Percentiles rank a stretch among this genome's conserved stretches.
These are phyloP conservation scores for Sceliomorpha sp. DNA, from an alignment of 2,888 invertebrate genomes.

Conservation along the genomic window DNA sequence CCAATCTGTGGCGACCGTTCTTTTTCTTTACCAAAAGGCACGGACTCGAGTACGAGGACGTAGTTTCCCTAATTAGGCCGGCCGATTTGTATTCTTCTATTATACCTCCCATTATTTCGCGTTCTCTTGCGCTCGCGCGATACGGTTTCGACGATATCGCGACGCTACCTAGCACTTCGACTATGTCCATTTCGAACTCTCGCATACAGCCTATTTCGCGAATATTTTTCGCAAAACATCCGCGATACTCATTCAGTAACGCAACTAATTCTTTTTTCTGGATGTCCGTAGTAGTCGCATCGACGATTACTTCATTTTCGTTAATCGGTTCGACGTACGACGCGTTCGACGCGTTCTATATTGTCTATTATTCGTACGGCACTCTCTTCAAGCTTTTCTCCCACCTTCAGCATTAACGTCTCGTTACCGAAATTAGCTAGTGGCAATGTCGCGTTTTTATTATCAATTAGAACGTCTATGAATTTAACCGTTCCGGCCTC, in stretches of 20 bases:
- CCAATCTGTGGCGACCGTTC: not conserved
- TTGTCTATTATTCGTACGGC: constrained; percentile 8
- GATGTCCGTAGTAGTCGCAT: not conserved
- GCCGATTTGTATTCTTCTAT: constrained; percentile 4
- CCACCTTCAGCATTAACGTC: not conserved
- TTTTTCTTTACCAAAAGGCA: constrained; percentile 1
- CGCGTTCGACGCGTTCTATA: not conserved
- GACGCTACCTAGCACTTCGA: not conserved
- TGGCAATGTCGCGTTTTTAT: constrained; percentile 1
- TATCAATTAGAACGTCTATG: constrained; percentile 15
- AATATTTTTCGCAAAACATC: constrained; percentile 20
- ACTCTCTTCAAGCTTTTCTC: not conserved
- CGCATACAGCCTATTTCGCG: constrained; percentile 18
- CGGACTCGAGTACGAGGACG: constrained; percentile 10
- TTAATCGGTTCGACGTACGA: constrained; percentile 4
- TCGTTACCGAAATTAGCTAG: constrained; percentile 13
- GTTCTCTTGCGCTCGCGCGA: not conserved
- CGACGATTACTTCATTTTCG: constrained; percentile 10
- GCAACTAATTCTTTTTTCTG: constrained; percentile 4
- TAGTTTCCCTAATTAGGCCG: constrained; percentile 3
- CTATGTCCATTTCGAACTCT: constrained; percentile 18
- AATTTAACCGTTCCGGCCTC: constrained; percentile 16
- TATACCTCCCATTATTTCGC: constrained; percentile 1
- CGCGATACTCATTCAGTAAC: constrained; percentile 27
- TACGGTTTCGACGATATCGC: too few species aligned